Base-by-base conservation (phyloP, 2,888 invertebrate species). In the Plemyria rubiginata region DNA sequence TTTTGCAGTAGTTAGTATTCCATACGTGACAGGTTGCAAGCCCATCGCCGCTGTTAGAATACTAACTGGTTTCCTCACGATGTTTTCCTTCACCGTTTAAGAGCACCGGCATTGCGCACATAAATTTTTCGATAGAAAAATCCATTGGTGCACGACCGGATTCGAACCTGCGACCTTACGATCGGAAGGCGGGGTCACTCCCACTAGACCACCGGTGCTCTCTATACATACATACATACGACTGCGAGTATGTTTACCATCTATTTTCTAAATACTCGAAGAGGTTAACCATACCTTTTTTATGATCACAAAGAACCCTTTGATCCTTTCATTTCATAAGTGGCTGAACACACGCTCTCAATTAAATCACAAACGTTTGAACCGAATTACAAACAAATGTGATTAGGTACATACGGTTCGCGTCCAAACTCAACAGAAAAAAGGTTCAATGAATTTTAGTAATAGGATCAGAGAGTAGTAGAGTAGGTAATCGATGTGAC, bases 331-430 rank as follows among this genome's bases (percentile, higher is more conserved):
- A 59, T 59, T 53, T 52, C 58, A 28, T 54, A 58, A 62, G 62
- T 62, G 62, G 57, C 49, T 54, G 62, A 58, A 54, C 58, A 52
- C 58, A 53, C 52, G 40, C 57, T 50, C 56, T 43, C 36, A 58
- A 62, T 58, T 54, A 54, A 58, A 62, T 62, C 38, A 53, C 28
- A 58, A 62, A 54, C 57, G 49, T 54, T 54, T 50, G 49, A 54
- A 62, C 45, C 50, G 46, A 55, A 63, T 52, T 59, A 63, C 63
- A 63, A 63, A 63, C 63, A 63, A 62, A 58, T 48, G 53, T 49
- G 41, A 57, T 58, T 64, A 41, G 49, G 29, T 53, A 43, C 57
- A 29, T 57, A 49, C 15, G 57, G 50, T 38, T 22, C 38, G 16
- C 43, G 11, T 54, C 32, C 40, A 29, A 22, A 15, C 6, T 15